Base-by-base conservation (phyloP, 2,888 invertebrate genomes). In the Macrophya annulata region DNA sequence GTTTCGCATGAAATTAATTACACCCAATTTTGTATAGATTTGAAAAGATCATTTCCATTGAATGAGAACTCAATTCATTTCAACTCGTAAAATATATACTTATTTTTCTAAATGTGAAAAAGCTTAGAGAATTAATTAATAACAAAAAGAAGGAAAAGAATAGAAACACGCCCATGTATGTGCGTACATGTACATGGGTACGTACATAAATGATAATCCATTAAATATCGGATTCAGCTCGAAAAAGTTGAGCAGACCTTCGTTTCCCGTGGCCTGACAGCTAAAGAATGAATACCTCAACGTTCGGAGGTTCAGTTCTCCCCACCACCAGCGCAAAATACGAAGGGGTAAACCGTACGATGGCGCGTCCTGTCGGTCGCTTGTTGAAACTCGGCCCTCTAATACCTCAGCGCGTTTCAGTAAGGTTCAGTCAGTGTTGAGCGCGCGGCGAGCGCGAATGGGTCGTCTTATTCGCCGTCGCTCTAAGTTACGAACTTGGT, bases 361-460 rank as follows among this genome's bases (percentile, higher is more conserved):
- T 85, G 72, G 48, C 82, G 81, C 85, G 21, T 8, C 45, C 82
- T 83, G 85, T 37, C 55, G 85, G 71, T 10, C 45, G 83, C 21
- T 37, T 72, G 55, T 37, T 40, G 55, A 81, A 83, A 71, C 85
- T 71, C 59, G 40, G 10, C 81, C 37, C 40, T 71, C 59, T 82
- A 85, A 85, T 81, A 81, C 82, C 82, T 55, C 71, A 17, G 48
- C 85, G 83, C 83, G 83, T 82, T 82, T 72, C 85, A 40, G 51
- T 45, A 21, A 51, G 62, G 82, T 62, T 76, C 85, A 85, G 85
- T 85, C 71, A 59, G 85, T 83, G 85, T 85, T 74, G 85, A 84
- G 85, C 85, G 84, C 85, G 84, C 85, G 84, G 72, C 85, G 72
- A 74, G 85, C 84, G 85, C 84, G 85, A 84, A 85, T 85, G 84